Percentiles rank a stretch among this genome's conserved stretches.
These are phyloP conservation scores for Conops quadrifasciatus DNA, from an alignment of 2,888 invertebrate species.

Conservation along the genomic window DNA sequence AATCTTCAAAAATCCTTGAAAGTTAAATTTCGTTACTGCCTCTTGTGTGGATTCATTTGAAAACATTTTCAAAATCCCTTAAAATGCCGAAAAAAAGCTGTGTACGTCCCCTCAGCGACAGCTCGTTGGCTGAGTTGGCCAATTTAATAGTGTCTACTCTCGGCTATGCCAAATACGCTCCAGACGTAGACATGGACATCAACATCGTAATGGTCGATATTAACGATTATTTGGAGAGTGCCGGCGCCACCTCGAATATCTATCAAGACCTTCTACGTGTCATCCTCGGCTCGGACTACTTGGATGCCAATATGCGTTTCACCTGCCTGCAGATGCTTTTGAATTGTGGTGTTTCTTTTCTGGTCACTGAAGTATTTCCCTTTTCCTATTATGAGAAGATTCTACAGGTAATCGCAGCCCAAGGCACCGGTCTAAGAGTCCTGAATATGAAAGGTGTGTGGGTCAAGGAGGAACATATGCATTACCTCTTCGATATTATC, in stretches of 20 bases:
- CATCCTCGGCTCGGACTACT: slow-evolving; percentile 72
- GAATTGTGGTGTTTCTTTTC: slow-evolving; percentile 72
- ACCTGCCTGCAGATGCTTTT: slow-evolving; percentile 73
- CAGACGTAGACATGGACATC: slow-evolving; percentile 70
- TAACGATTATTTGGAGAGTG: slow-evolving; percentile 70
- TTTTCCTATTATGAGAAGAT: slow-evolving; percentile 76
- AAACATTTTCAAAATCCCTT: neutral
- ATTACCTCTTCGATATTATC: slow-evolving; percentile 71
- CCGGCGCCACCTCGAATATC: slow-evolving; percentile 74
- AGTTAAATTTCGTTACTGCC: neutral
- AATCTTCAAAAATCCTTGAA: too few relatives aligned
- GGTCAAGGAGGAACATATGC: slow-evolving; percentile 75
- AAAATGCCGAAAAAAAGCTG: slow-evolving; percentile 73
- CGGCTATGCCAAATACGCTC: slow-evolving; percentile 67
- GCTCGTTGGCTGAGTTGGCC: slow-evolving; percentile 71
- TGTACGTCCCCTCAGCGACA: slow-evolving; percentile 70
- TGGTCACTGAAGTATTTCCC: slow-evolving; percentile 76
- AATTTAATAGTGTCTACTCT: slow-evolving; percentile 71
- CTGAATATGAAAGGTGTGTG: slow-evolving; percentile 78
- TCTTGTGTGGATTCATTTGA: neutral
- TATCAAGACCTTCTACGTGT: slow-evolving; percentile 74
- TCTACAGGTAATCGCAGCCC: slow-evolving; percentile 71
- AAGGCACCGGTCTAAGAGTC: slow-evolving; percentile 72
- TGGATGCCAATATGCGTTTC: slow-evolving; percentile 75
- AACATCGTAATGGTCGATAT: slow-evolving; percentile 70